phyloP scores from a whole-genome alignment of 2,113 vertebrate species.

The Odontesthes bonariensis region DNA sequence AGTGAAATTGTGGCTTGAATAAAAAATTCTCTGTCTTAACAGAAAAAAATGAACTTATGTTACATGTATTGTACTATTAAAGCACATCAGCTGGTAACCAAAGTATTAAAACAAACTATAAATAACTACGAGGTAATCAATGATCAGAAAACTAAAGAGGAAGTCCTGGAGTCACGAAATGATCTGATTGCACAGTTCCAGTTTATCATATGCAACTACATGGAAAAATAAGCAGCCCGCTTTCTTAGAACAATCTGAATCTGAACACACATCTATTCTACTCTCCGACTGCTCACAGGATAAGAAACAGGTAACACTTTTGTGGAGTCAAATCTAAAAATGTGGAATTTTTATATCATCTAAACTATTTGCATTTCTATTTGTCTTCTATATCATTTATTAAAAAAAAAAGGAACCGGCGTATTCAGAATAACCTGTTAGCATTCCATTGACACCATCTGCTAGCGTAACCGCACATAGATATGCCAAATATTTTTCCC shows the following conservation, averaged over 20 bases:
- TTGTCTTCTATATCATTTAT: slow-evolving; percentile 9
- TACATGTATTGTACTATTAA: background rate
- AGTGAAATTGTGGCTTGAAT: too few relatives aligned
- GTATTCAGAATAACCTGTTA: slow-evolving; percentile 8
- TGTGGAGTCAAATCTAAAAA: background rate
- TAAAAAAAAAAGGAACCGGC: slow-evolving; percentile 15
- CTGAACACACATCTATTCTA: background rate
- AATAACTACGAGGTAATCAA: background rate
- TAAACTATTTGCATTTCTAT: background rate
- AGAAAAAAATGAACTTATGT: background rate
- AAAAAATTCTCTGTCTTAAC: too few relatives aligned
- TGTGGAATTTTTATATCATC: background rate
- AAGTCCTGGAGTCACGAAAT: background rate
- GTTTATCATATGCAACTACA: background rate
- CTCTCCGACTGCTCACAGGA: background rate
- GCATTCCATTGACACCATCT: background rate
- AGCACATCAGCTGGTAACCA: background rate
- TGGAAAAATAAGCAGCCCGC: background rate
- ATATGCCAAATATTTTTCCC: background rate
- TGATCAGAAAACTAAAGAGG: slow-evolving; percentile 3
- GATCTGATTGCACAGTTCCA: background rate
- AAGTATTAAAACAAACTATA: background rate
- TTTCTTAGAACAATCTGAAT: background rate
- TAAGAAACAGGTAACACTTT: background rate
- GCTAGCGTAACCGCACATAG: background rate